Conservation (phyloP, 1,140 invertebrate species). For the Bombus pascuorum region DNA sequence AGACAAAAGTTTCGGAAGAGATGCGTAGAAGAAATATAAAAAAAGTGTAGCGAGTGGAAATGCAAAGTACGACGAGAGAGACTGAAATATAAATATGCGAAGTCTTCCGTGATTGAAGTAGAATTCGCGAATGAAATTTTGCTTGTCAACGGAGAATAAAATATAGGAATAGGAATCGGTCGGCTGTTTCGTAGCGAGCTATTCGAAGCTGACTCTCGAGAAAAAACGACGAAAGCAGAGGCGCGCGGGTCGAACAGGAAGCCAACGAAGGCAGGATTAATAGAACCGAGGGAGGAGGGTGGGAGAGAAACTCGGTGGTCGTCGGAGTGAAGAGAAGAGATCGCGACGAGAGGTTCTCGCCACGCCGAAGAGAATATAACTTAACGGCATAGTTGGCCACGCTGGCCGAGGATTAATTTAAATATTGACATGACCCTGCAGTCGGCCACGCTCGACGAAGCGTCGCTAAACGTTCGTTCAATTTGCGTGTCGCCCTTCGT, state of each 20-base stretch:
- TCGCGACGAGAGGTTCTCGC: constrained; percentile 5
- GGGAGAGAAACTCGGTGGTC: not conserved
- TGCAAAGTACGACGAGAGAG: not conserved
- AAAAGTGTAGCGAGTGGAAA: not conserved
- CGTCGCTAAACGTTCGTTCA: constrained; percentile 67
- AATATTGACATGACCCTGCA: constrained; percentile 68
- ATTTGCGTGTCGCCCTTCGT: constrained; percentile 64
- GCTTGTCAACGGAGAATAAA: not conserved
- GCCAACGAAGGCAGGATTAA: constrained; percentile 18
- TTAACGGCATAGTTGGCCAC: constrained; percentile 16
- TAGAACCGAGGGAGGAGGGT: not conserved
- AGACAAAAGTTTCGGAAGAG: not conserved
- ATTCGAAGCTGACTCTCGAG: not conserved
- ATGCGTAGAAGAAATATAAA: not conserved
- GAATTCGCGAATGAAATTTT: not conserved
- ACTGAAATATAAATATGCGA: not conserved
- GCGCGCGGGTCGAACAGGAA: not conserved
- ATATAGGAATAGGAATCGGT: not conserved
- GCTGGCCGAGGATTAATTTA: constrained; percentile 64
- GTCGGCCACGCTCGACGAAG: constrained; percentile 61
- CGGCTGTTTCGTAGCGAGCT: not conserved
- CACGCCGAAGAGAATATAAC: constrained; percentile 48
- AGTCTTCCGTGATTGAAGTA: not conserved
- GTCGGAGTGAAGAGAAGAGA: not conserved
- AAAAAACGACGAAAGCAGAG: not conserved